These are phyloP conservation scores for Elephas maximus DNA, from an alignment of 2,113 vertebrate species.

Conservation along the genomic window DNA sequence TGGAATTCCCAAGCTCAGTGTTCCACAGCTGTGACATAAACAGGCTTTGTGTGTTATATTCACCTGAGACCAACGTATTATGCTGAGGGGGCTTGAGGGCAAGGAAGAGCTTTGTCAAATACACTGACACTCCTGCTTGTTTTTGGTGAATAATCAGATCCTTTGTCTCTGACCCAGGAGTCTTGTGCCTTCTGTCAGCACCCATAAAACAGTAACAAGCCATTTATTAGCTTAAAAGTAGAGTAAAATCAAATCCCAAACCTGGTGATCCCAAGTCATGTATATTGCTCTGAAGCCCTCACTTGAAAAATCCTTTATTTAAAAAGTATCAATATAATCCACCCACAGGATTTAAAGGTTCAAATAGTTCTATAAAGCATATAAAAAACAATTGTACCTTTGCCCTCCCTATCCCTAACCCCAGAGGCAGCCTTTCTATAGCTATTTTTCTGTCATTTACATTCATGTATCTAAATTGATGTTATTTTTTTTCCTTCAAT, in stretches of 20 bases:
- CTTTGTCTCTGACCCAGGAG: not conserved
- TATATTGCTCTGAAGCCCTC: not conserved
- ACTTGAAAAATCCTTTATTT: not conserved
- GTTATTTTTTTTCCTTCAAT: not conserved
- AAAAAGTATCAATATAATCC: not conserved
- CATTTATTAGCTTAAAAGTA: not conserved
- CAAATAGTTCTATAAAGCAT: not conserved
- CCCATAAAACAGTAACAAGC: not conserved
- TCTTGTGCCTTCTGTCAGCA: not conserved
- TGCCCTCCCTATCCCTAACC: not conserved
- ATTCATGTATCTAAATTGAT: not conserved
- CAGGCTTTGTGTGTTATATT: too few species aligned
- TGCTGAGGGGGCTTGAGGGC: not conserved
- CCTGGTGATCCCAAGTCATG: not conserved
- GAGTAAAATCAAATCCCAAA: conserved; percentile 3
- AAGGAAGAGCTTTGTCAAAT: not conserved
- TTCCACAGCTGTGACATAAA: not conserved
- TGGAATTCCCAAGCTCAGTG: not conserved
- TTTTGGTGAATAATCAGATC: not conserved
- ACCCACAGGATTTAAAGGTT: not conserved
- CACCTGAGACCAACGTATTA: too few species aligned
- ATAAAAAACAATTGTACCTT: not conserved
- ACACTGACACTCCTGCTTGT: not conserved
- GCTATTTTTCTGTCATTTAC: not conserved
- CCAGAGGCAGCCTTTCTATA: not conserved